phyloP scores from a whole-genome alignment of 2,113 vertebrate genomes.

The Sinocyclocheilus anophthalmus region DNA sequence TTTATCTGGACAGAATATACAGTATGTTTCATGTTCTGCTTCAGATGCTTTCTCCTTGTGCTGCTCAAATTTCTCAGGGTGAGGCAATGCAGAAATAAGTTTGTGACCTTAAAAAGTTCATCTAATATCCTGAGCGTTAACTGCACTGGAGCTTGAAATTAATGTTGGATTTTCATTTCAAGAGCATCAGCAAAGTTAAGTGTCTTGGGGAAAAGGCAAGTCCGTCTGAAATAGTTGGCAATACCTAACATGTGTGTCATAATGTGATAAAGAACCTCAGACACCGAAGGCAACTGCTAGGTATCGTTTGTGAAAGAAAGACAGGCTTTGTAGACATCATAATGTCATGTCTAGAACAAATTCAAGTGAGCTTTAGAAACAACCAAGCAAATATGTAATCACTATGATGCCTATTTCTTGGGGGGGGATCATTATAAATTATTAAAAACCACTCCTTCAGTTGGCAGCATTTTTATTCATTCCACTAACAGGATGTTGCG shows the following conservation, averaged over 20 bases:
- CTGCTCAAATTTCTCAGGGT: constrained; percentile 17
- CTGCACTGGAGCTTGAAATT: constrained; percentile 53
- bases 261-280: neutral
- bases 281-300: neutral
- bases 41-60: neutral
- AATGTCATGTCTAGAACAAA: neutral
- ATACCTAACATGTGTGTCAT: neutral
- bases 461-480: neutral
- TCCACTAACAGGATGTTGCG: neutral
- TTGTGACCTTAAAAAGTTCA: constrained; percentile 44
- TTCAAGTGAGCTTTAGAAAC: neutral
- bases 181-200: constrained; percentile 47
- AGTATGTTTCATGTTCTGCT: constrained; percentile 24
- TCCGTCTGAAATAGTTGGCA: constrained; percentile 16
- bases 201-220: constrained; percentile 33
- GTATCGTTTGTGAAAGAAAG: too few relatives aligned
- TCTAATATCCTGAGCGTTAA: constrained; percentile 38
- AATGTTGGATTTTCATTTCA: constrained; percentile 52
- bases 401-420: neutral
- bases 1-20: constrained; percentile 10
- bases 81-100: constrained; percentile 18
- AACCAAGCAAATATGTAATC: neutral
- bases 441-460: neutral
- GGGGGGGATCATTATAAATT: too few relatives aligned
- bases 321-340: neutral